Conservation (phyloP, 2,113 vertebrate genomes). For the Microcebus murinus region DNA sequence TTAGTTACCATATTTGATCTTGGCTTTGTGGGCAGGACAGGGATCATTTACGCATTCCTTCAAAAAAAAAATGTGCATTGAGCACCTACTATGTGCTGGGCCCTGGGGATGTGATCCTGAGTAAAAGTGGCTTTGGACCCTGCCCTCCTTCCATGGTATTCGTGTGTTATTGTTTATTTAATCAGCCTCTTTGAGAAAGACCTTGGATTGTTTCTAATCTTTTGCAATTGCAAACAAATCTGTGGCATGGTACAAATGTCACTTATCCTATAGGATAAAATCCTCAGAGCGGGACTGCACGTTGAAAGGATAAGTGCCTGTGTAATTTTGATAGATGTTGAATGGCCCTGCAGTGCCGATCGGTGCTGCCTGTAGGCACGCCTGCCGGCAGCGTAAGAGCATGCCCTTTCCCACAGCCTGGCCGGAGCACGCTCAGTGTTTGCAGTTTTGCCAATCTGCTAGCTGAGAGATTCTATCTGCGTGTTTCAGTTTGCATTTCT, state of each 20-base stretch:
- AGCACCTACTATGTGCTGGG: not conserved
- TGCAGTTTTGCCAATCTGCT: not conserved
- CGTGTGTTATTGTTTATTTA: not conserved
- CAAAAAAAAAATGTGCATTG: not conserved
- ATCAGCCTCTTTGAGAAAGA: not conserved
- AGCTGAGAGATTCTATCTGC: not conserved
- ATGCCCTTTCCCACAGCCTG: not conserved
- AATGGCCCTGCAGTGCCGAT: not conserved
- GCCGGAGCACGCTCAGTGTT: not conserved
- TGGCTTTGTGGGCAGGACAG: not conserved
- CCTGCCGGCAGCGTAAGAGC: rapidly evolving
- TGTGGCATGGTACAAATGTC: not conserved
- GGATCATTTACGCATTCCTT: not conserved
- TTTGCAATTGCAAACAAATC: not conserved
- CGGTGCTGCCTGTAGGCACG: rapidly evolving
- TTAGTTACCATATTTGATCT: not conserved
- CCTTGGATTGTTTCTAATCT: not conserved
- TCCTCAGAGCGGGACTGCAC: rapidly evolving
- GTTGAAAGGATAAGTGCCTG: rapidly evolving
- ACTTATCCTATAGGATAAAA: not conserved
- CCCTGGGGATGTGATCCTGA: rapidly evolving
- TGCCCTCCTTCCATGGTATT: not conserved
- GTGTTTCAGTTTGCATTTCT: not conserved
- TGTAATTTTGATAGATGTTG: not conserved
- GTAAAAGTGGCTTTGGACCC: not conserved